Percentiles rank a stretch among this genome's conserved stretches.
These are phyloP conservation scores for Strigamia transsilvanica DNA, from an alignment of 2,888 invertebrate genomes.

Conservation along the genomic window DNA sequence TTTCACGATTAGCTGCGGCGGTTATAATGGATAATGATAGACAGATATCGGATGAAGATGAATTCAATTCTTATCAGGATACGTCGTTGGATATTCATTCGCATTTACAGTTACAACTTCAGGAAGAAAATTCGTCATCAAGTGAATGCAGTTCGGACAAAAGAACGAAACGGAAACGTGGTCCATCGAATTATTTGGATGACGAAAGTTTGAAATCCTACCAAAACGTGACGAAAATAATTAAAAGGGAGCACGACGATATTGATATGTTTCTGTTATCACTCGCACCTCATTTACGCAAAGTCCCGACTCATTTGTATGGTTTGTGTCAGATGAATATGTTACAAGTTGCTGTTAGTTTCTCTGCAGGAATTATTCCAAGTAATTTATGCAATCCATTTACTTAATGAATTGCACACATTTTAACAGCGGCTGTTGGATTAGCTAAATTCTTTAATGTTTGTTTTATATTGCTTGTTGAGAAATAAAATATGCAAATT, in stretches of 20 bases:
- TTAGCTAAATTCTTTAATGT: neutral
- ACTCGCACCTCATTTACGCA: neutral
- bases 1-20: slow-evolving; percentile 10
- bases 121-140: slow-evolving; percentile 3
- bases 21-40: slow-evolving; percentile 9
- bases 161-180: neutral
- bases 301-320: slow-evolving; percentile 5
- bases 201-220: neutral
- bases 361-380: slow-evolving; percentile 2
- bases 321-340: slow-evolving; percentile 31
- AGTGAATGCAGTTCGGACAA: slow-evolving; percentile 29
- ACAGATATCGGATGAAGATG: slow-evolving; percentile 12
- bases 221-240: neutral
- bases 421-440: neutral
- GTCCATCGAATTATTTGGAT: neutral
- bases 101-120: slow-evolving; percentile 9
- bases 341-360: slow-evolving; percentile 22
- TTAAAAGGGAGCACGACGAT: neutral
- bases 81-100: neutral
- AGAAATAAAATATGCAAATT: neutral
- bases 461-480: neutral
- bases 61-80: slow-evolving; percentile 14
- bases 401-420: neutral
- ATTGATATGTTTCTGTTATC: neutral
- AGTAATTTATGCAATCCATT: neutral